phyloP scores from a whole-genome alignment of 2,888 invertebrate genomes.

The Rotaria magnacalcarata region DNA sequence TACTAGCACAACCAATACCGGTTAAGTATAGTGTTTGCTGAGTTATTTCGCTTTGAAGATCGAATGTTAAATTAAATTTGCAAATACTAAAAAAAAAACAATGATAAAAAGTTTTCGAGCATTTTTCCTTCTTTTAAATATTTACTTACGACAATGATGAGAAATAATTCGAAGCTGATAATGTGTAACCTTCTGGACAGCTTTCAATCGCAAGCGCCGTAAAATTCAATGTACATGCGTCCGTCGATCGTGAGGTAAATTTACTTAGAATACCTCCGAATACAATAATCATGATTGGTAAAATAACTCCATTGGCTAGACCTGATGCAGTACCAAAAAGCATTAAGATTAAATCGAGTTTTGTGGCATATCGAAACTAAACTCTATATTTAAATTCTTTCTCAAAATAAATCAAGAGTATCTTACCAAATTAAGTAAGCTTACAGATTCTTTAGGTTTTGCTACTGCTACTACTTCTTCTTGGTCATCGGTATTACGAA shows the following conservation, averaged over 20 bases:
- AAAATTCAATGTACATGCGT: not conserved
- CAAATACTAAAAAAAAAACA: not conserved
- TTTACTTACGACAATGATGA: not conserved
- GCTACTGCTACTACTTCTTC: not conserved
- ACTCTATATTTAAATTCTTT: not conserved
- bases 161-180: not conserved
- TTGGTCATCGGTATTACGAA: no score
- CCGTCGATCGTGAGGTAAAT: constrained; percentile 50
- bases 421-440: not conserved
- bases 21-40: not conserved
- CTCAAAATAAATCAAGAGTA: no score
- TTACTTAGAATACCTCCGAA: constrained; percentile 57
- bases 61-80: not conserved
- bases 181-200: not conserved
- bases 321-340: constrained; percentile 53
- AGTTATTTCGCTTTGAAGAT: not conserved
- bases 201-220: not conserved
- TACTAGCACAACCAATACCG: constrained; percentile 51
- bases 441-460: not conserved
- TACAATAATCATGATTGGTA: constrained; percentile 57
- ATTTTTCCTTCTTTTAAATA: not conserved
- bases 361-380: constrained; percentile 55
- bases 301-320: constrained; percentile 52
- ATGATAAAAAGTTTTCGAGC: not conserved
- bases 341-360: constrained; percentile 53